A percentile compares a stretch with the other conserved stretches of the same genome.
Conservation (phyloP, 2,113 vertebrate genomes). For the Microcebus ravelobensis region DNA sequence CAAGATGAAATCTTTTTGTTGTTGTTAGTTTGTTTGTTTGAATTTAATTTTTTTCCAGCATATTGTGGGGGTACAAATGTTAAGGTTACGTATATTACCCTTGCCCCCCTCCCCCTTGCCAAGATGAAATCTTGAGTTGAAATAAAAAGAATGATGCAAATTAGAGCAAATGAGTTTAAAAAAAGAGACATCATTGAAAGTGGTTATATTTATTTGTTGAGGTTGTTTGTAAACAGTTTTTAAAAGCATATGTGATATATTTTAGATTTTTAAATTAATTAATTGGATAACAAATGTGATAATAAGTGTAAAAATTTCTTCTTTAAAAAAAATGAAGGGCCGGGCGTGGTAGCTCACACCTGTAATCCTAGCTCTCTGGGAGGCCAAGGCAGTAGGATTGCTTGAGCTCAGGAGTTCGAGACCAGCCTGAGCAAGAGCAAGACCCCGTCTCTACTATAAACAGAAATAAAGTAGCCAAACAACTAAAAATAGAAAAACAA, state of each 20-base stretch:
- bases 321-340: background rate
- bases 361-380: too few relatives aligned
- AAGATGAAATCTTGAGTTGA: background rate
- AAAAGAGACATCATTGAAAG: background rate
- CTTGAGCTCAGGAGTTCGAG: too few relatives aligned
- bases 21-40: too few relatives aligned
- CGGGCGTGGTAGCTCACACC: too few relatives aligned
- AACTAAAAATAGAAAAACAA: too few relatives aligned
- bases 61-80: too few relatives aligned
- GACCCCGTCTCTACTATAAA: too few relatives aligned
- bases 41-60: too few relatives aligned
- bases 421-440: too few relatives aligned
- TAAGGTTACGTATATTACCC: too few relatives aligned
- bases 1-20: background rate
- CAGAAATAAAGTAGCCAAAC: too few relatives aligned
- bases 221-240: background rate
- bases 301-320: background rate
- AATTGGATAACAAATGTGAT: background rate
- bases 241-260: background rate
- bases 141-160: background rate
- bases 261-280: constrained; percentile 11
- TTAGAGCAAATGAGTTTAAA: background rate
- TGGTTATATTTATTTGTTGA: background rate
- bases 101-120: background rate
- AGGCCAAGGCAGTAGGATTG: too few relatives aligned